Evolutionary conservation across 2,113 vertebrate genomes (phyloP).

Genomic region (Phodopus roborovskii): DNA sequence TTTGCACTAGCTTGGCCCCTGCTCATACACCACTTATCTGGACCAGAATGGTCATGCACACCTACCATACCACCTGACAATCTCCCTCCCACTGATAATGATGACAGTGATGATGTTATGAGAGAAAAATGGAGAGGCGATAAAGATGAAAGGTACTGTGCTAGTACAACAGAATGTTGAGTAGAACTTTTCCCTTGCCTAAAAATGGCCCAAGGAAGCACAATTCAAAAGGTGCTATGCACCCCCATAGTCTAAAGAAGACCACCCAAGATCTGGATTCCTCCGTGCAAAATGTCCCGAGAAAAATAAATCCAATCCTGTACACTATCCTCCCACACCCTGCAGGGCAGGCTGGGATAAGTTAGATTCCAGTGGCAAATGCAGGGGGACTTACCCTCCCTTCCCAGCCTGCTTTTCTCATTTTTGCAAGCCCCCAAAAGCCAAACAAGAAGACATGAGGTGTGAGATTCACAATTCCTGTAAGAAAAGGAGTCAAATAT

Average conservation of each 20-base stretch:
- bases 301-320: neutral
- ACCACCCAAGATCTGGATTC: neutral
- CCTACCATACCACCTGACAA: neutral
- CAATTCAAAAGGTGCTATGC: neutral
- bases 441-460: neutral
- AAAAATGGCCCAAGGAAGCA: neutral
- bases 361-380: neutral
- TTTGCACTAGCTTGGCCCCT: neutral
- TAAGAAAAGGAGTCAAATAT: neutral
- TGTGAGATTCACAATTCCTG: neutral
- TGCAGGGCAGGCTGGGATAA: neutral
- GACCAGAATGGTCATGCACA: neutral
- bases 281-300: neutral
- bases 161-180: neutral
- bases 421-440: neutral
- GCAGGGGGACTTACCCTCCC: neutral
- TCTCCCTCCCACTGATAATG: neutral
- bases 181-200: neutral
- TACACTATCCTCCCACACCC: neutral
- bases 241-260: neutral
- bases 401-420: neutral
- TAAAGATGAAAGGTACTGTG: neutral
- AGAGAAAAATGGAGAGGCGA: neutral
- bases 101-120: neutral
- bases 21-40: neutral